Evolutionary conservation across 2,113 vertebrate species (phyloP), one percentile per base, ranked within the genome.

Genomic region (Oenanthe oenanthe): DNA sequence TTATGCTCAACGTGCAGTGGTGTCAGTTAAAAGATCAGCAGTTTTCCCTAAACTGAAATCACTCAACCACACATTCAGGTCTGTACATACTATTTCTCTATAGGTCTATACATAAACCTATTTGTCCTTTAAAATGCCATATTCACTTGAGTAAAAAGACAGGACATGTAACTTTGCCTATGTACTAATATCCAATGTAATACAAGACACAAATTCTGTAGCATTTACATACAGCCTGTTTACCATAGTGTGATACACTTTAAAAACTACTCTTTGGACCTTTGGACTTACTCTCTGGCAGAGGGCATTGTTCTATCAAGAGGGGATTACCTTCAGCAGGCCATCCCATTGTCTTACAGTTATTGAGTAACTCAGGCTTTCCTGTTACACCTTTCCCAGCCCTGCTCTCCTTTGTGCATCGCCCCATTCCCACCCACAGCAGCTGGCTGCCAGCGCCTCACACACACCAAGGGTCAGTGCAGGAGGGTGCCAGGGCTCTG

Each of bases 391-490:
- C 34, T 36, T 36, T 36, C 17, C 58, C 53, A 45, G 13, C 29
- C 17, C 25, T 14, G 13, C 4, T 68, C 34, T 29, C 51, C 32
- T 17, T 7, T 4, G 7, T 25, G n/a, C 28, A 2, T 6, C 26
- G 5, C 28, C 40, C 63, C 4, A 0, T 34, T 32, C 73, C 70
- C 0, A 0, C 13, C 12, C 66, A 9, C 7, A 21, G 7, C 63
- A 7, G 3, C 0, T 10, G 25, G 22, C 34, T 36, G 34, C 4
- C 54, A 32, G 42, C 1, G 0, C 12, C 43, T 19, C 38, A 2
- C 1, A 12, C 36, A 1, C 1, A 0, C 17, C 38, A 13, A 16
- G 32, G 3, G 10, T 50, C 62, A n/a, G 10, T 2, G 0, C 0
- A 24, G 47, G 12, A 67, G 29, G 65, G 4, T 47, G 29, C 6